Evolutionary conservation across 1,140 invertebrate genomes (phyloP).

Genomic region (Drosophila nannoptera): DNA sequence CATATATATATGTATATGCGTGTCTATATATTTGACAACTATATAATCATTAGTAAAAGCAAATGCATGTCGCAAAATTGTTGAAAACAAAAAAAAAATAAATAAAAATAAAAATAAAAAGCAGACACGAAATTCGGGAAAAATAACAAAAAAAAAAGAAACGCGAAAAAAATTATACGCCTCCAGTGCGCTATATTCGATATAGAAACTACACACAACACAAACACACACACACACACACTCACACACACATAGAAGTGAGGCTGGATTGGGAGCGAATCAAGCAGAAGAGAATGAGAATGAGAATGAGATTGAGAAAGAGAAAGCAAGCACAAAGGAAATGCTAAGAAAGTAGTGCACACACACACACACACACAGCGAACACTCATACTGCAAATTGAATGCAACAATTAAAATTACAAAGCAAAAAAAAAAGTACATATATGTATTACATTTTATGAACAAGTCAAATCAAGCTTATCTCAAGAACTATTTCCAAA

Average conservation of each 20-base stretch:
- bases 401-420: constrained; percentile 30
- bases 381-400: constrained; percentile 13
- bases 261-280: constrained; percentile 13
- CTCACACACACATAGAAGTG: constrained; percentile 8
- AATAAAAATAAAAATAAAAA: constrained; percentile 28
- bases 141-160: constrained; percentile 11
- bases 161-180: constrained; percentile 20
- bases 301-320: background rate
- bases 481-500: constrained; percentile 76
- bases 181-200: constrained; percentile 15
- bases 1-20: constrained; percentile 31
- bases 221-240: constrained; percentile 8
- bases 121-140: constrained; percentile 1
- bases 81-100: constrained; percentile 33
- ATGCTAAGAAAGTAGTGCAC: constrained; percentile 11
- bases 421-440: constrained; percentile 25
- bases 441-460: constrained; percentile 75
- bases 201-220: constrained; percentile 5
- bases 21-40: constrained; percentile 45
- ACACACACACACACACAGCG: constrained; percentile 22
- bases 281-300: constrained; percentile 3
- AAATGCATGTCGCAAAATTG: constrained; percentile 44
- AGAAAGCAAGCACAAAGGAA: constrained; percentile 40
- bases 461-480: constrained; percentile 73
- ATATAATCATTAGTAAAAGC: constrained; percentile 67